A percentile compares a stretch with the other conserved stretches of the same genome.
Evolutionary conservation across 2,797 vertebrate genomes (phyloP).

Genomic region (Corythornis leucogaster): DNA sequence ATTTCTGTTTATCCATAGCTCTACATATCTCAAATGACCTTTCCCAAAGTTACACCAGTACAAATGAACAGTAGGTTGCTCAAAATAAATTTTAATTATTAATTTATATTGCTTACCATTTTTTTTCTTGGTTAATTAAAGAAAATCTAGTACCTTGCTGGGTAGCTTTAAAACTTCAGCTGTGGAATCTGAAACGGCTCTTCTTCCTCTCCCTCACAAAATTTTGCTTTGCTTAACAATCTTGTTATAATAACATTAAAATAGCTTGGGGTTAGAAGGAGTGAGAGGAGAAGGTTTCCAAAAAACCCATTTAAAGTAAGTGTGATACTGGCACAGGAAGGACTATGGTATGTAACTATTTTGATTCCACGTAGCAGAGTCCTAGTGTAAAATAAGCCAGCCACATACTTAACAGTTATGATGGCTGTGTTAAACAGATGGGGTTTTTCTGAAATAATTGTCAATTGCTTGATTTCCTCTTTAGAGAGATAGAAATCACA

Average conservation of each 20-base stretch:
- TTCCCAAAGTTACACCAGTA: not conserved
- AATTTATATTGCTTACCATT: not conserved
- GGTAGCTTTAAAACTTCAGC: not conserved
- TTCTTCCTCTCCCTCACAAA: not conserved
- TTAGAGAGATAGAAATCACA: constrained; percentile 36
- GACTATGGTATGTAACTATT: not conserved
- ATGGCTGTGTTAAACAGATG: not conserved
- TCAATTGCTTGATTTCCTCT: constrained; percentile 35
- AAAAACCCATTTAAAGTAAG: constrained; percentile 22
- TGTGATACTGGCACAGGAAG: constrained; percentile 43
- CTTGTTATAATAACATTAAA: constrained; percentile 4
- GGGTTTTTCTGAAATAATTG: not conserved
- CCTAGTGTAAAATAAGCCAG: not conserved
- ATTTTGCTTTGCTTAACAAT: not conserved
- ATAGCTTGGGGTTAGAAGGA: constrained; percentile 19
- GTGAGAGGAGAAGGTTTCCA: not conserved
- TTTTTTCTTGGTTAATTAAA: not conserved
- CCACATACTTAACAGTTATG: not conserved
- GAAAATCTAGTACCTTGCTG: not conserved
- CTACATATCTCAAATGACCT: not conserved
- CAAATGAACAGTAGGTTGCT: not conserved
- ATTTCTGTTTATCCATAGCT: not conserved
- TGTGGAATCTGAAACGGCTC: not conserved
- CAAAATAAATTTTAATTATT: not conserved
- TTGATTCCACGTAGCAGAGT: not conserved